Evolutionary conservation across 37 sponge, comb jelly and placozoan species (phyloP), one percentile per base, ranked within the genome.

Genomic region (Tethya wilhelma): DNA sequence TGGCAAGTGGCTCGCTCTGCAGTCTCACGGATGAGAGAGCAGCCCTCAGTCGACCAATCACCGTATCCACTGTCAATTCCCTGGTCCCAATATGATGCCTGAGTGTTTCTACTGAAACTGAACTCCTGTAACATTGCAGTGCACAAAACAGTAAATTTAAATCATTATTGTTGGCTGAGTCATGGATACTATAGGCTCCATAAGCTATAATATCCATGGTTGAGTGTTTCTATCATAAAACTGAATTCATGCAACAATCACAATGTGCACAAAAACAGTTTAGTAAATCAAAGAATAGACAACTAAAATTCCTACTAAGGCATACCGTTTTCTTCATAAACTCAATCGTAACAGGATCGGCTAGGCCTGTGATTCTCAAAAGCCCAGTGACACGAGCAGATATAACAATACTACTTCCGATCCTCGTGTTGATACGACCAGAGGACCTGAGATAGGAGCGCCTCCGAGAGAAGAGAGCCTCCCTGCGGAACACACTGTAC

Each of bases 51-150:
- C 2, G 87, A 86, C 87, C 87, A 86, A 6, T 42, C 87, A 28
- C 87, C 87, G 56, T 73, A 74, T 39, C 74, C 59, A 23, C 67
- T 38, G 36, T 86, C 87, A 20, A 73, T 74, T 25, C 38, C 26
- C 38, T 79, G 80, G 42, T 86, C 78, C 87, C 87, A 86, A 45
- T 56, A 86, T 2, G 87, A 73, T n/a, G n/a, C n/a, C n/a, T n/a
- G n/a, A n/a, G n/a, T n/a, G n/a, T n/a, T n/a, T n/a, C n/a, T n/a
- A n/a, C n/a, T n/a, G n/a, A n/a, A n/a, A n/a, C n/a, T n/a, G n/a
- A n/a, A n/a, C n/a, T n/a, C n/a, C n/a, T n/a, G n/a, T n/a, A n/a
- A n/a, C n/a, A n/a, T n/a, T n/a, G n/a, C n/a, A n/a, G n/a, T n/a
- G n/a, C n/a, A n/a, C n/a, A n/a, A n/a, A n/a, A n/a, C n/a, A n/a